These are phyloP conservation scores for Cheilosia vernalis DNA, from an alignment of 2,888 invertebrate species.

Conservation along the genomic window DNA sequence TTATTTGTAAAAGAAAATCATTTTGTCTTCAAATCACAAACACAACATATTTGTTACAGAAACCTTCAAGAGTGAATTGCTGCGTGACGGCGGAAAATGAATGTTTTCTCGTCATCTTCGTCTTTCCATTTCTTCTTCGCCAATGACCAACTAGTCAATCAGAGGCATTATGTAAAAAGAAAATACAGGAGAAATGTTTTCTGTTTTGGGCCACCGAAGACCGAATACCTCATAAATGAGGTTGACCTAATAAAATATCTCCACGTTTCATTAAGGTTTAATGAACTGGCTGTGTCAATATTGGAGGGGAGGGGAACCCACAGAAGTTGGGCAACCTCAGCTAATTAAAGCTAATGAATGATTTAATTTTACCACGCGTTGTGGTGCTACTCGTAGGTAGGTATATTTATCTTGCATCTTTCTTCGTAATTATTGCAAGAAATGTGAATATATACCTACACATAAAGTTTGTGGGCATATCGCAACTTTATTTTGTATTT, in stretches of 20 bases:
- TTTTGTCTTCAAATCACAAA: neutral
- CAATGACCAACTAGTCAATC: conserved; percentile 24
- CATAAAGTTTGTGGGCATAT: neutral
- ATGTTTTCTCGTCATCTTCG: neutral
- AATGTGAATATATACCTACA: conserved; percentile 3
- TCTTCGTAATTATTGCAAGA: conserved; percentile 20
- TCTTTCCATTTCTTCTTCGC: neutral
- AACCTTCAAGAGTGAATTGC: neutral
- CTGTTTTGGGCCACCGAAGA: conserved; percentile 10
- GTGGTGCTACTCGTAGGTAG: conserved; percentile 5
- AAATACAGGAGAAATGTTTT: conserved; percentile 8
- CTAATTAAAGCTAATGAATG: conserved; percentile 42
- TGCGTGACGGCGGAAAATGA: neutral
- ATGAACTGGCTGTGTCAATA: conserved; percentile 48
- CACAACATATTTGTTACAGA: neutral
- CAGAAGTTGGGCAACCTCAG: conserved; percentile 35
- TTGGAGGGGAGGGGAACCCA: neutral
- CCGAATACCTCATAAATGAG: conserved; percentile 16
- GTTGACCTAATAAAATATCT: conserved; percentile 54
- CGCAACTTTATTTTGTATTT: too few relatives aligned
- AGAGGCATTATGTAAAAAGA: conserved; percentile 27
- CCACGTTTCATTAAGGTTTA: conserved; percentile 27
- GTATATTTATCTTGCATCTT: conserved; percentile 16
- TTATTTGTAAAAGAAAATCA: conserved; percentile 17
- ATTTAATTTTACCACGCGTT: conserved; percentile 22